Conservation (phyloP, 2,797 vertebrate species). For the Rhinichthys osculus region DNA sequence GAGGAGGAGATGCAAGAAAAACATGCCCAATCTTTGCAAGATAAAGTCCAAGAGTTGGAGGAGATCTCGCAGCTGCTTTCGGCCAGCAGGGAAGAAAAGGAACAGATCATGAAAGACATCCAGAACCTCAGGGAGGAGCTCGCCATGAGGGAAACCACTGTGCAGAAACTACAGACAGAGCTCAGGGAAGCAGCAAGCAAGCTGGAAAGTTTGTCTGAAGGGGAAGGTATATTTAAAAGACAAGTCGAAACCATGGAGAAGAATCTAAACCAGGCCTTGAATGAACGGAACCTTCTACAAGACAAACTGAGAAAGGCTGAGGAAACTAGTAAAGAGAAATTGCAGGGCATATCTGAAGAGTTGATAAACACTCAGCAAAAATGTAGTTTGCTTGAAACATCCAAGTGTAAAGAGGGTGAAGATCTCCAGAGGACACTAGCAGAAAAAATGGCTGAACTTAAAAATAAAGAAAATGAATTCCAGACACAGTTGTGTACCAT, state of each 20-base stretch:
- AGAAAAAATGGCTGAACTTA: slow-evolving; percentile 74
- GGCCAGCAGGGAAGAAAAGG: slow-evolving; percentile 76
- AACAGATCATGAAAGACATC: slow-evolving; percentile 74
- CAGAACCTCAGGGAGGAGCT: slow-evolving; percentile 82
- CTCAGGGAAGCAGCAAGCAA: slow-evolving; percentile 80
- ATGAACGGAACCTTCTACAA: slow-evolving; percentile 81
- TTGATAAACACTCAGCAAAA: slow-evolving; percentile 78
- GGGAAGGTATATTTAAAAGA: slow-evolving; percentile 79
- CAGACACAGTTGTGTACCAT: slow-evolving; percentile 72
- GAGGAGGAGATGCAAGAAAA: slow-evolving; percentile 85
- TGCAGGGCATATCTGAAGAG: slow-evolving; percentile 74
- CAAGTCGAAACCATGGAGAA: slow-evolving; percentile 83
- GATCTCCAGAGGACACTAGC: slow-evolving; percentile 79
- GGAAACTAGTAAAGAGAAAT: slow-evolving; percentile 76
- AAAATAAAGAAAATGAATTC: slow-evolving; percentile 79
- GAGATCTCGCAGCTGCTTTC: slow-evolving; percentile 80
- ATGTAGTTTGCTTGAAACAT: slow-evolving; percentile 75
- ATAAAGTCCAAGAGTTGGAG: slow-evolving; percentile 83
- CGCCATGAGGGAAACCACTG: slow-evolving; percentile 74
- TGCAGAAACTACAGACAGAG: slow-evolving; percentile 87
- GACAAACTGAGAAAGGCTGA: slow-evolving; percentile 77
- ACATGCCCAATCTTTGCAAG: slow-evolving; percentile 80
- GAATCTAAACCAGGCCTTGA: slow-evolving; percentile 82
- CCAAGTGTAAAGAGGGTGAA: slow-evolving; percentile 76
- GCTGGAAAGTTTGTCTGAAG: slow-evolving; percentile 77